Base-by-base conservation (phyloP, 1,140 invertebrate species). In the Portunus trituberculatus region DNA sequence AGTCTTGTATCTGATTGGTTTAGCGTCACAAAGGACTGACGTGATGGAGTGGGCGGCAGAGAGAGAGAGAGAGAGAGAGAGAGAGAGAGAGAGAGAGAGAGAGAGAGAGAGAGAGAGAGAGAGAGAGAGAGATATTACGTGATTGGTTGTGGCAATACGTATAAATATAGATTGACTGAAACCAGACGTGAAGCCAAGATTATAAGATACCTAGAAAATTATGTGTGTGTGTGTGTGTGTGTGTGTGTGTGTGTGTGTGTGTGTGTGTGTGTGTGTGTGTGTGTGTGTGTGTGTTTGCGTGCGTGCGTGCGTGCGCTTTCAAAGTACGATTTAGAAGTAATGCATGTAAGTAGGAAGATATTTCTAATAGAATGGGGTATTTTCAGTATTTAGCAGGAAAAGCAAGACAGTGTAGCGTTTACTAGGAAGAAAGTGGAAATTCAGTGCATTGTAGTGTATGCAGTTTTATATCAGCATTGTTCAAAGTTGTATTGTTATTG, bases 181-280 rank as follows among this genome's bases (percentile, higher is more conserved):
- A 76, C 67, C 12, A 76, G 16, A 76, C 67, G 67, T 25, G 67
- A 76, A 25, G n/a, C 20, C 20, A 3, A 76, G 67, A 76, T 76
- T n/a, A 76, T 76, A 2, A 8, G 67, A 76, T 76, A 76, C 67
- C 4, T 7, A 76, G 20, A 76, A 76, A 76, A 76, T 8, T 76
- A 25, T 20, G 67, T 76, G 67, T 76, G 67, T 76, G 25, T 76
- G 67, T 76, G 67, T 76, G 67, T 76, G 67, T 76, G 67, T 76
- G 67, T 76, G 67, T 76, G 67, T 76, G 67, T 76, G 67, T 76
- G 67, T 76, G 67, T n/a, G 67, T 76, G 67, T 76, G 67, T 76
- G 67, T 76, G 67, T 76, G 67, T 76, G 67, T 76, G 25, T 76
- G 67, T 76, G 67, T 76, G 67, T 76, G 67, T 76, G 67, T 76